These are phyloP conservation scores for Linyphia triangularis DNA, from an alignment of 2,888 invertebrate genomes.

Conservation along the genomic window DNA sequence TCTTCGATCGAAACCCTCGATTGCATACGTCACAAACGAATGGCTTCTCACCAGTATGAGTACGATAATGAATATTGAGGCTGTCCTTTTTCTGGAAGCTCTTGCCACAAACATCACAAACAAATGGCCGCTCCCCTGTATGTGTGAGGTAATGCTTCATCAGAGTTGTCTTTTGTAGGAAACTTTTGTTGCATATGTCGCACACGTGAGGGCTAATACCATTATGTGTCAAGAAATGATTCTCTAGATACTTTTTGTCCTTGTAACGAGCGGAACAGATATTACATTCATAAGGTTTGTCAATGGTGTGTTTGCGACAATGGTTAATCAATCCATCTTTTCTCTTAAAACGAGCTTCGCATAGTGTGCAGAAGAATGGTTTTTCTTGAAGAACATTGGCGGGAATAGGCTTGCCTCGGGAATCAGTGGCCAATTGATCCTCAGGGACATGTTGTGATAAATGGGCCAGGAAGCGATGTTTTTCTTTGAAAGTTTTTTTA, in stretches of 20 bases:
- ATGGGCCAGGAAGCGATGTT: background rate
- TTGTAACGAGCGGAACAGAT: background rate
- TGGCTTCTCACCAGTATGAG: background rate
- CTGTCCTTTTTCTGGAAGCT: background rate
- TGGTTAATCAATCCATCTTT: background rate
- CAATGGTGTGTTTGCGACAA: background rate
- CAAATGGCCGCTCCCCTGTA: background rate
- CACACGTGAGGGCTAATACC: background rate
- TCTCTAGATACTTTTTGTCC: background rate
- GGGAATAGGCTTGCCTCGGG: background rate
- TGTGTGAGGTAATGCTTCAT: background rate
- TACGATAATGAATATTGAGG: background rate
- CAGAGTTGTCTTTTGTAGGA: background rate
- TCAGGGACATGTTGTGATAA: background rate
- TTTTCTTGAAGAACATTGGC: background rate
- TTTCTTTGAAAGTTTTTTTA: background rate
- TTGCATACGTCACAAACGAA: background rate
- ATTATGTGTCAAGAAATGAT: background rate
- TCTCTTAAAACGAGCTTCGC: background rate
- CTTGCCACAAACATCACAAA: conserved; percentile 9
- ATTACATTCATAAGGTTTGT: background rate
- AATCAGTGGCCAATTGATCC: background rate
- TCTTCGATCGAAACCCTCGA: background rate
- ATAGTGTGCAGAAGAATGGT: background rate
- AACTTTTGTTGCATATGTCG: conserved; percentile 12